Evolutionary conservation across 30 jellyfish, hydroid and myxozoan species (phyloP).

Genomic region (Aurelia coerulea): DNA sequence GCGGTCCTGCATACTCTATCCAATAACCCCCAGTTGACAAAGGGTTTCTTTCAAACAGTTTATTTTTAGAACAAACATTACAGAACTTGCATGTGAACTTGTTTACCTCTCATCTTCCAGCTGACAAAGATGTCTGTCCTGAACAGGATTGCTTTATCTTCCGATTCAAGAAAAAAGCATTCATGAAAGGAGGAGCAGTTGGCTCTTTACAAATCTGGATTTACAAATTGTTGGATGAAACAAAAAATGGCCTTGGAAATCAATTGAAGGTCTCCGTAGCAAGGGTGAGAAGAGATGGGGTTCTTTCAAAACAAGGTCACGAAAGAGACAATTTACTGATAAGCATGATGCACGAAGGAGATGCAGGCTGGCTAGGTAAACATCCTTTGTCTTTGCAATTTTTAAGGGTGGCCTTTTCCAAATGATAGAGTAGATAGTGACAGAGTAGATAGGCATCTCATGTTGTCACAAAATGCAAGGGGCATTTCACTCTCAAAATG

Average conservation of each 20-base stretch:
- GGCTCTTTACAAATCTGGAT: slow-evolving; percentile 63
- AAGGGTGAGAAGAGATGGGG: slow-evolving; percentile 16
- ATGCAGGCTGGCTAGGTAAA: slow-evolving; percentile 73
- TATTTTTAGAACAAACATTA: background rate
- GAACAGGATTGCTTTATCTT: slow-evolving; percentile 70
- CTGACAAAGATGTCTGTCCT: slow-evolving; percentile 61
- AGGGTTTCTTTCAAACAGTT: too few relatives aligned
- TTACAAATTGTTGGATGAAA: slow-evolving; percentile 24
- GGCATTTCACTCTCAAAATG: too few relatives aligned
- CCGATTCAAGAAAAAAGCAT: slow-evolving; percentile 58
- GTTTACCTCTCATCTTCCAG: slow-evolving; percentile 13
- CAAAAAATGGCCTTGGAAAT: slow-evolving; percentile 1
- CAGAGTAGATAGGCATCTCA: too few relatives aligned
- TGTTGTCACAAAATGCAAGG: too few relatives aligned
- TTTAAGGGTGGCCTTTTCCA: background rate
- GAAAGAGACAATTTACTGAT: slow-evolving; percentile 36
- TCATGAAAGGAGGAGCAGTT: slow-evolving; percentile 52
- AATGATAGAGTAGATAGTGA: too few relatives aligned
- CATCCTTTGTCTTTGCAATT: background rate
- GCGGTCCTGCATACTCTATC: too few relatives aligned
- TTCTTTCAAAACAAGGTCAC: background rate
- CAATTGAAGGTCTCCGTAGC: slow-evolving; percentile 52
- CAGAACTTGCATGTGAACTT: background rate
- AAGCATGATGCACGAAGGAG: slow-evolving; percentile 64
- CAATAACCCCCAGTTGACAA: too few relatives aligned